These are phyloP conservation scores for Neocrepidodera transversa DNA, from an alignment of 2,888 invertebrate genomes.

Conservation along the genomic window DNA sequence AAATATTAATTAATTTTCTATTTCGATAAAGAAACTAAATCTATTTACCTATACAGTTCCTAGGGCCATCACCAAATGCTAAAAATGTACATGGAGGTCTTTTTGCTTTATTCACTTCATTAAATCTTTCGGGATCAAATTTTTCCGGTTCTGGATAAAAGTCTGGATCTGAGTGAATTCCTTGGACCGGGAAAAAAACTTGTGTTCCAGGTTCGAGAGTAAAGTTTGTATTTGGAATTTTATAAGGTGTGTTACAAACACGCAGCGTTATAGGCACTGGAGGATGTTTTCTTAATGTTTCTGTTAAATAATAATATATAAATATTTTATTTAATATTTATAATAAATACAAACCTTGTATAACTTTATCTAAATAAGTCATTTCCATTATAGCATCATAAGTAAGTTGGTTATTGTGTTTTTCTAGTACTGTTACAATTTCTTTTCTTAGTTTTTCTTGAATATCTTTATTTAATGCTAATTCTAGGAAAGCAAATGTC, in stretches of 20 bases:
- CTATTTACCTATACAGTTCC: constrained; percentile 49
- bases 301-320: constrained; percentile 41
- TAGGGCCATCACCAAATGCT: constrained; percentile 43
- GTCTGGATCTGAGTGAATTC: constrained; percentile 52
- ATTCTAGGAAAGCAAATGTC: constrained; percentile 46
- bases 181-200: constrained; percentile 45
- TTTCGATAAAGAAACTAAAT: neutral
- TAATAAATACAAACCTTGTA: too few species aligned
- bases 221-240: constrained; percentile 49
- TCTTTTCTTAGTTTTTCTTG: constrained; percentile 44
- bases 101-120: constrained; percentile 38
- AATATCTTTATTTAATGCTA: constrained; percentile 42
- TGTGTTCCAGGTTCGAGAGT: constrained; percentile 43
- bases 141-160: constrained; percentile 50
- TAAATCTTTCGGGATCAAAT: constrained; percentile 42
- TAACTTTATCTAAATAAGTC: constrained; percentile 58
- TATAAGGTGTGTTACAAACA: constrained; percentile 43
- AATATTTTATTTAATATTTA: too few species aligned
- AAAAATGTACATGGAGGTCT: constrained; percentile 33
- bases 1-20: constrained; percentile 18
- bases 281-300: constrained; percentile 55
- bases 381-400: constrained; percentile 45
- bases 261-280: constrained; percentile 44
- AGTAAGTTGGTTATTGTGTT: constrained; percentile 39
- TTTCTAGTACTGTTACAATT: constrained; percentile 37